Conservation (phyloP, 2,888 invertebrate species). For the Seira musarum region DNA sequence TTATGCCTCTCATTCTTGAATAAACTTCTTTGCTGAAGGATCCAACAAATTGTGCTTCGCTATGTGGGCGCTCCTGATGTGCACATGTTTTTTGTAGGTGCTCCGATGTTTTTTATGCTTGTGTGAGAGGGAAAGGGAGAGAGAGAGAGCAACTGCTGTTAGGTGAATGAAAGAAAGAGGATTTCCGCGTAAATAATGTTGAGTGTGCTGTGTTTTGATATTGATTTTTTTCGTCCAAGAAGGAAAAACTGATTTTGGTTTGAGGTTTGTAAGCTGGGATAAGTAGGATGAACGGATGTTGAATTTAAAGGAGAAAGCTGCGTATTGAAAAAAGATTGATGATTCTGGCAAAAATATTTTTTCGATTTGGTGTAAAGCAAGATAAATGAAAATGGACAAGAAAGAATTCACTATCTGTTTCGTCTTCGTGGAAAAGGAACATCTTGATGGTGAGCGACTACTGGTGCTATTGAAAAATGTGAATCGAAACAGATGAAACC, state of each 20-base stretch:
- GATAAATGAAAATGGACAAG: neutral
- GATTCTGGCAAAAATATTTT: neutral
- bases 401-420: neutral
- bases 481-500: no score
- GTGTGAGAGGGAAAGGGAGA: slow-evolving; percentile 21
- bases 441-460: neutral
- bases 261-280: neutral
- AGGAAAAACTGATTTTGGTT: neutral
- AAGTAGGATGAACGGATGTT: neutral
- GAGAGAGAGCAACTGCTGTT: slow-evolving; percentile 12
- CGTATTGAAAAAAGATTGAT: neutral
- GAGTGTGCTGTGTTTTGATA: slow-evolving; percentile 32
- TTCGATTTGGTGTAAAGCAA: neutral
- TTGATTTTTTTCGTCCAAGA: slow-evolving; percentile 41
- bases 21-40: neutral
- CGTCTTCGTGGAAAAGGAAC: neutral
- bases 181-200: slow-evolving; percentile 33
- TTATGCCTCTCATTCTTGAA: slow-evolving; percentile 48
- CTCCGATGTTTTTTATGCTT: neutral
- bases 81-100: slow-evolving; percentile 24
- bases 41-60: slow-evolving; percentile 30
- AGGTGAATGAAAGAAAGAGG: neutral
- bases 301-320: neutral
- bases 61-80: neutral
- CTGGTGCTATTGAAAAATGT: no score